Evolutionary conservation across 2,888 invertebrate genomes (phyloP).

Genomic region (Metacarcinus magister): DNA sequence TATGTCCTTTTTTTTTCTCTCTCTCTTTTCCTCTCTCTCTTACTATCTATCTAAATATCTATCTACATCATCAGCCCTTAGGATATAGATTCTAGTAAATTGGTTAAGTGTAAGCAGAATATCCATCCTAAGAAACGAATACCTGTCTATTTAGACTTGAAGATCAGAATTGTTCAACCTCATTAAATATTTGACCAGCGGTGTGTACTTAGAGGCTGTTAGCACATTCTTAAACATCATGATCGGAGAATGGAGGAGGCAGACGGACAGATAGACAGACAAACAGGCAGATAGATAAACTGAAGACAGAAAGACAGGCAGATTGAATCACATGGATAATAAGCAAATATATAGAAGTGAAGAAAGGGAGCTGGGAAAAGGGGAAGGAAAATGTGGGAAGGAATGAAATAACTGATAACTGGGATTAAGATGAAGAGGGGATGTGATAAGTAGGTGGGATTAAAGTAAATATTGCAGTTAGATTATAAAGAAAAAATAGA

Average conservation of each 20-base stretch:
- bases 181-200: too few species aligned
- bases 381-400: neutral
- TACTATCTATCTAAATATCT: neutral
- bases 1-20: neutral
- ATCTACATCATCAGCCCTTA: too few species aligned
- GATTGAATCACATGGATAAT: too few species aligned
- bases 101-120: neutral
- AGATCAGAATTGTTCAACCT: neutral
- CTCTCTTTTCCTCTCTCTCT: neutral
- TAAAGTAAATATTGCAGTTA: neutral
- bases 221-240: neutral
- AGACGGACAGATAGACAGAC: neutral
- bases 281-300: neutral
- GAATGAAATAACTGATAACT: neutral
- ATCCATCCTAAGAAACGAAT: neutral
- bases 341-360: neutral
- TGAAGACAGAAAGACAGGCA: neutral
- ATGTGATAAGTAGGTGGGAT: neutral
- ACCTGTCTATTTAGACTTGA: neutral
- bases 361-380: neutral
- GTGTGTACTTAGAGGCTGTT: too few species aligned
- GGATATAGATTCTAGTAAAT: too few species aligned
- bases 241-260: neutral
- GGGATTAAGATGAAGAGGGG: neutral
- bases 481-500: neutral